Evolutionary conservation across 1,140 invertebrate species (phyloP).

Genomic region (Pseudachorutes palmiensis): DNA sequence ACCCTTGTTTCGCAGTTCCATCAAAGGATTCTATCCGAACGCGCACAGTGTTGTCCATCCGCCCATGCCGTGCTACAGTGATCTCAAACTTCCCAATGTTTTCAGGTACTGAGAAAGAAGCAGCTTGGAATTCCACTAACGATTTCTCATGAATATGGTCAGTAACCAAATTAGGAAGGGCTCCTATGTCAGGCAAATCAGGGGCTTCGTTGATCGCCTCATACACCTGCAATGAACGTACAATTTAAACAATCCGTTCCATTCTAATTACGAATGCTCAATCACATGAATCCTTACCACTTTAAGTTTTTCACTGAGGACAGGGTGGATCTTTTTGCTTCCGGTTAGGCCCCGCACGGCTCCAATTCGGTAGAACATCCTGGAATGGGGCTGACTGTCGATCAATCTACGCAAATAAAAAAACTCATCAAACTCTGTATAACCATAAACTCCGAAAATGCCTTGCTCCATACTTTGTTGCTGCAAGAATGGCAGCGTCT

Average conservation of each 20-base stretch:
- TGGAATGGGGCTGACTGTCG: constrained; percentile 48
- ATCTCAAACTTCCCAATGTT: constrained; percentile 51
- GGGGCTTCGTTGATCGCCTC: constrained; percentile 45
- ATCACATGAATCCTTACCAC: constrained; percentile 38
- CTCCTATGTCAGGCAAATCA: constrained; percentile 44
- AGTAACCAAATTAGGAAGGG: constrained; percentile 35
- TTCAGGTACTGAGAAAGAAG: constrained; percentile 51
- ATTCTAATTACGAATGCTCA: background rate
- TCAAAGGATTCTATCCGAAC: constrained; percentile 56
- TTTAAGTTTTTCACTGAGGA: constrained; percentile 42
- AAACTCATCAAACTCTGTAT: background rate
- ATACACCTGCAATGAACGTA: constrained; percentile 43
- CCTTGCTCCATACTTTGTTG: constrained; percentile 50
- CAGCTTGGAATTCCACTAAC: constrained; percentile 52
- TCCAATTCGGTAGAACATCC: constrained; percentile 56
- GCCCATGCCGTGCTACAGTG: constrained; percentile 49
- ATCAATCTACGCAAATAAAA: constrained; percentile 43
- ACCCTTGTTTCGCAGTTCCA: constrained; percentile 51
- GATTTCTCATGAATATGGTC: constrained; percentile 42
- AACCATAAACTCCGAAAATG: no score
- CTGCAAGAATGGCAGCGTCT: constrained; percentile 53
- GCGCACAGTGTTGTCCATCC: constrained; percentile 45
- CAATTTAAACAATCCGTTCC: no score
- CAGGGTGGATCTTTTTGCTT: constrained; percentile 46
- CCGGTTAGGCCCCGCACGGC: constrained; percentile 51